phyloP scores from a whole-genome alignment of 1,140 invertebrate genomes.

The Helicoverpa armigera region DNA sequence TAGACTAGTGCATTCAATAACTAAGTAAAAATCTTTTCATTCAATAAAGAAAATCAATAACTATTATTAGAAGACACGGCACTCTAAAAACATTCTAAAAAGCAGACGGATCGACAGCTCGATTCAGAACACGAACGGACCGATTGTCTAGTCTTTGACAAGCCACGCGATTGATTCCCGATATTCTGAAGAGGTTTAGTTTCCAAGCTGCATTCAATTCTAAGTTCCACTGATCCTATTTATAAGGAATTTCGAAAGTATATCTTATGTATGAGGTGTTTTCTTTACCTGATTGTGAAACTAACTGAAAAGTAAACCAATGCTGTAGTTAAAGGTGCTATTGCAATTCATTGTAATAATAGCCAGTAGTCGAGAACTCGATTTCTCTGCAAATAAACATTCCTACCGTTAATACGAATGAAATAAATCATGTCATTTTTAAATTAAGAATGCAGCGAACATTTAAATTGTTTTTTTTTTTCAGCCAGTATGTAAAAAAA shows the following conservation, averaged over 20 bases:
- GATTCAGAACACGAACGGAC: not conserved
- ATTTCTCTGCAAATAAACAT: too few species aligned
- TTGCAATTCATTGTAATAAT: too few species aligned
- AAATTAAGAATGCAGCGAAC: too few species aligned
- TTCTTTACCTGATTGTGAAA: not conserved
- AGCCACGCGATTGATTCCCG: slow-evolving; percentile 33
- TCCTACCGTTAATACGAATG: too few species aligned
- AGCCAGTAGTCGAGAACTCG: too few species aligned
- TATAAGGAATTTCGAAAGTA: slow-evolving; percentile 30
- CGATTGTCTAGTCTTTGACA: slow-evolving; percentile 13
- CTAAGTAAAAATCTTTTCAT: not conserved
- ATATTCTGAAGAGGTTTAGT: slow-evolving; percentile 28
- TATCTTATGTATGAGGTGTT: slow-evolving; percentile 4
- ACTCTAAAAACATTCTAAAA: not conserved
- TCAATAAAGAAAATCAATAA: not conserved
- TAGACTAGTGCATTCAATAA: not conserved
- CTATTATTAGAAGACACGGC: not conserved
- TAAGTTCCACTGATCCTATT: slow-evolving; percentile 32
- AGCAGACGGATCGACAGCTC: not conserved
- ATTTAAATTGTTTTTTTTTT: too few species aligned
- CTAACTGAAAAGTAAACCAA: not conserved
- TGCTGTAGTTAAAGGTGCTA: too few species aligned
- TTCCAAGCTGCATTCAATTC: slow-evolving; percentile 29
- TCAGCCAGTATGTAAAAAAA: not conserved
- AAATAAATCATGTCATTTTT: too few species aligned